Evolutionary conservation across 2,113 vertebrate species (phyloP).

Genomic region (Caloenas nicobarica): DNA sequence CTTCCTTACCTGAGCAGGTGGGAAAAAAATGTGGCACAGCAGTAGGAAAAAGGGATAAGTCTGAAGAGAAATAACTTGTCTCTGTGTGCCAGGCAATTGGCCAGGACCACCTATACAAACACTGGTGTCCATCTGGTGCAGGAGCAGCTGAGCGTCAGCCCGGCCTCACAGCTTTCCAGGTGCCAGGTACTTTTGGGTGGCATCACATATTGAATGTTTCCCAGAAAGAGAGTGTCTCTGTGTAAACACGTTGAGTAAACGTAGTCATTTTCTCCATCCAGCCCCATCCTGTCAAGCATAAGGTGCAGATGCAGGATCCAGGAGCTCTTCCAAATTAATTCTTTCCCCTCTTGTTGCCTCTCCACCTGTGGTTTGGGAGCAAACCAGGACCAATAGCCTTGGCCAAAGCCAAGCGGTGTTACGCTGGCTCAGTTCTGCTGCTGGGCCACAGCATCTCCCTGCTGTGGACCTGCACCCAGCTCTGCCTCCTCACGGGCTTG

Average conservation of each 20-base stretch:
- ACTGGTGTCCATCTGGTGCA: background rate
- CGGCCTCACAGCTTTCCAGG: background rate
- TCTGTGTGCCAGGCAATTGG: background rate
- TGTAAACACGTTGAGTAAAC: background rate
- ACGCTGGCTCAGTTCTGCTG: background rate
- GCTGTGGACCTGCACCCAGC: background rate
- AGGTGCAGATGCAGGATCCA: background rate
- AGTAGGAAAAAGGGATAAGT: background rate
- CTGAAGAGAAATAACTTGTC: background rate
- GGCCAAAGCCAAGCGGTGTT: background rate
- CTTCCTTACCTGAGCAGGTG: background rate
- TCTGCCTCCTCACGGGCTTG: background rate
- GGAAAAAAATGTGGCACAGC: background rate
- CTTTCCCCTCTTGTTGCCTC: background rate
- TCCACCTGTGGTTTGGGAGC: background rate
- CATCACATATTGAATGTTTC: background rate
- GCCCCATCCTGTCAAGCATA: background rate
- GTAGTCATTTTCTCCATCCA: background rate
- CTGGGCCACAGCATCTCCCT: background rate
- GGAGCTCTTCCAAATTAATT: background rate
- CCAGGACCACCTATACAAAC: background rate
- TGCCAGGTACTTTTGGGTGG: conserved; percentile 14
- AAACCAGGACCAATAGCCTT: background rate
- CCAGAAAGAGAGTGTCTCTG: background rate
- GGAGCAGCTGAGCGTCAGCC: background rate